phyloP scores from a whole-genome alignment of 2,113 vertebrate genomes.

The Siphamia tubifer region DNA sequence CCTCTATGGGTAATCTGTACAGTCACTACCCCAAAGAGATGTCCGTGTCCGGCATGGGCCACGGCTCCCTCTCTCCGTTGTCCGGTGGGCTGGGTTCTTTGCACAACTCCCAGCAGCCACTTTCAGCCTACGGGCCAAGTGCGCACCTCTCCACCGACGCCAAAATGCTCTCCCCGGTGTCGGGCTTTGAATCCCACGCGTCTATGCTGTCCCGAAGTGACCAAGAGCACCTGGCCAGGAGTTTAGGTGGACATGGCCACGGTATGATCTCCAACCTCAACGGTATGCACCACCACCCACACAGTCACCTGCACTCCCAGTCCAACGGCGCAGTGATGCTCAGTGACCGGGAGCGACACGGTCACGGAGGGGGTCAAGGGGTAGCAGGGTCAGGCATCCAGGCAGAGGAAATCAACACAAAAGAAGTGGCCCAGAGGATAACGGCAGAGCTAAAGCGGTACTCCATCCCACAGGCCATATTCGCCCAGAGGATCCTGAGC shows the following conservation, averaged over 20 bases:
- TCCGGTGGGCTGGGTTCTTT: constrained; percentile 91
- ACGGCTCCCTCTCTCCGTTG: constrained; percentile 89
- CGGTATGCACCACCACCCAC: constrained; percentile 88
- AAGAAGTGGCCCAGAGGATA: constrained; percentile 97
- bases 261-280: constrained; percentile 90
- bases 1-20: constrained; percentile 94
- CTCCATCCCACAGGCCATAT: constrained; percentile 98
- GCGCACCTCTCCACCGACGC: constrained; percentile 87
- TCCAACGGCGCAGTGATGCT: constrained; percentile 83
- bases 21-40: constrained; percentile 96
- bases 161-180: constrained; percentile 90
- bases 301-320: constrained; percentile 88
- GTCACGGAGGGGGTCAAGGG: constrained; percentile 77
- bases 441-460: constrained; percentile 97
- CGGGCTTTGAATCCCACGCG: constrained; percentile 93
- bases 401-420: constrained; percentile 97
- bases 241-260: constrained; percentile 86
- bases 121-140: constrained; percentile 87
- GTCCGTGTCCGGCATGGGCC: constrained; percentile 90
- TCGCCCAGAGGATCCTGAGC: constrained; percentile 96
- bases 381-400: constrained; percentile 83
- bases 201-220: constrained; percentile 91
- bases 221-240: constrained; percentile 90
- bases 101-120: constrained; percentile 91
- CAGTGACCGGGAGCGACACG: constrained; percentile 84